A percentile compares a stretch with the other conserved stretches of the same genome.
Conservation (phyloP, 2,888 invertebrate genomes). For the Lagria hirta region DNA sequence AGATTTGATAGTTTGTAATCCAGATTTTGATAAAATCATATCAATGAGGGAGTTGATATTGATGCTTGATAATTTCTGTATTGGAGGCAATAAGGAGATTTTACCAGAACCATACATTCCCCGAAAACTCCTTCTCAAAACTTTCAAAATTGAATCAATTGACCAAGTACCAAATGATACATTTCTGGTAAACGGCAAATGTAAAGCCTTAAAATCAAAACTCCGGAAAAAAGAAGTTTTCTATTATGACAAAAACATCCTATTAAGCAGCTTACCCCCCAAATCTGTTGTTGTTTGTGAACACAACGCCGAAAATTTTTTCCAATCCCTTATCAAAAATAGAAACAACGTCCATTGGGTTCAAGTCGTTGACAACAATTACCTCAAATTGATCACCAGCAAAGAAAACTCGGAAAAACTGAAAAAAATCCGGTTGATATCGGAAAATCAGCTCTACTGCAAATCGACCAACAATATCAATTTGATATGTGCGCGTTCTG, state of each 20-base stretch:
- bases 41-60: slow-evolving; percentile 3
- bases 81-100: background rate
- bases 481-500: slow-evolving; percentile 5
- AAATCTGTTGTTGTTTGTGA: slow-evolving; percentile 7
- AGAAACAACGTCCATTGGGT: slow-evolving; percentile 15
- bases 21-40: slow-evolving; percentile 1
- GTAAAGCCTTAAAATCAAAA: background rate
- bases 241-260: no score
- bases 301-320: background rate
- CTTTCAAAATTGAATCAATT: background rate
- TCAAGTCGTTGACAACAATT: slow-evolving; percentile 3
- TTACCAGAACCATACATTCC: slow-evolving; percentile 11
- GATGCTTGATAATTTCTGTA: slow-evolving; percentile 1
- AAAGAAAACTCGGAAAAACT: slow-evolving; percentile 1
- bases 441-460: slow-evolving; percentile 3
- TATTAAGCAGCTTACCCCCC: slow-evolving; percentile 6
- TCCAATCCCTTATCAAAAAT: no score
- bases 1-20: slow-evolving; percentile 1
- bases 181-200: slow-evolving; percentile 1
- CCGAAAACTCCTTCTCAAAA: background rate
- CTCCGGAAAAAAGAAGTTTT: slow-evolving; percentile 1
- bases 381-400: slow-evolving; percentile 4
- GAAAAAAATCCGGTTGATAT: background rate
- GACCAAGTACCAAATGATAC: slow-evolving; percentile 7
- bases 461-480: slow-evolving; percentile 1